Evolutionary conservation across 2,888 invertebrate species (phyloP).

Genomic region (Clitarchus hookeri): DNA sequence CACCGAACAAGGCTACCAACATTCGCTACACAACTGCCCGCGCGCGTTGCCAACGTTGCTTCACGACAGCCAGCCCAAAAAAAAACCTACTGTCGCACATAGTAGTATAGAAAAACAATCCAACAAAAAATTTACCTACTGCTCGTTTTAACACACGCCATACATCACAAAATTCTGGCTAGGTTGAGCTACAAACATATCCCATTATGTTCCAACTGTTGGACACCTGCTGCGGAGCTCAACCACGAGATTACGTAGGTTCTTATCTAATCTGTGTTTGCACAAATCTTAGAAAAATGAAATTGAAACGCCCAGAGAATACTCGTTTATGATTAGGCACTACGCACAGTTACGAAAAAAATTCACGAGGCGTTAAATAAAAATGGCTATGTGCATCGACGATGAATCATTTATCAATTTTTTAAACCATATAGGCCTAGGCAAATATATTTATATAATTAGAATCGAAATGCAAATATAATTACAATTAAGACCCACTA

Average conservation of each 20-base stretch:
- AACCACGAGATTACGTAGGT: not conserved
- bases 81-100: not conserved
- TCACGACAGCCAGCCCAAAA: not conserved
- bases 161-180: too few species aligned
- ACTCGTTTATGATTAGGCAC: not conserved
- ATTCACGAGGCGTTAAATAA: too few species aligned
- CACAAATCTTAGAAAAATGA: not conserved
- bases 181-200: too few species aligned
- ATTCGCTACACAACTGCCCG: not conserved
- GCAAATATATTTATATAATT: too few species aligned
- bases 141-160: too few species aligned
- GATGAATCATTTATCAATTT: too few species aligned
- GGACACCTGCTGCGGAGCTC: not conserved
- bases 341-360: not conserved
- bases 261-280: conserved; percentile 10
- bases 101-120: not conserved
- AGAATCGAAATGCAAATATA: too few species aligned
- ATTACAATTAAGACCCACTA: too few species aligned
- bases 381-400: too few species aligned
- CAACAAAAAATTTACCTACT: not conserved
- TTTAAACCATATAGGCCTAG: too few species aligned
- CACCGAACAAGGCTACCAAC: not conserved
- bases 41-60: not conserved
- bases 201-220: not conserved
- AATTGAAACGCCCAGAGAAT: not conserved